Percentiles rank a stretch among this genome's conserved stretches.
Conservation (phyloP, 2,888 invertebrate genomes). For the Torymus auratus region DNA sequence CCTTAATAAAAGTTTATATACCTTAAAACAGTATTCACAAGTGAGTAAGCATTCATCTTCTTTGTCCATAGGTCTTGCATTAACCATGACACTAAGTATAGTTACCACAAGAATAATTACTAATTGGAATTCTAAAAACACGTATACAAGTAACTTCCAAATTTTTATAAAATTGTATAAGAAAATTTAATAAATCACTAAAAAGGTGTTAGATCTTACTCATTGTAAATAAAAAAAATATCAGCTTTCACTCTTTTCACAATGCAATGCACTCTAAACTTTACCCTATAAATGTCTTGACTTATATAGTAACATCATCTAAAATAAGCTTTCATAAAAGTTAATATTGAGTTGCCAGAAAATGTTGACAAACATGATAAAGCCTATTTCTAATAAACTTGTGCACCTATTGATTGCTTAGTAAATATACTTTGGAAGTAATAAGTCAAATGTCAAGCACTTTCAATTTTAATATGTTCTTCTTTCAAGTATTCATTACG, state of each 20-base stretch:
- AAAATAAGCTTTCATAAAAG: conserved; percentile 30
- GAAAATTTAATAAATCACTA: background rate
- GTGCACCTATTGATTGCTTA: background rate
- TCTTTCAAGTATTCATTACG: too few relatives aligned
- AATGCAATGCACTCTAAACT: background rate
- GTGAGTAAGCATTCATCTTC: conserved; percentile 38
- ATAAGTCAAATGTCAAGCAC: conserved; percentile 3
- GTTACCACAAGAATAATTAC: conserved; percentile 6
- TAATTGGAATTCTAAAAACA: conserved; percentile 22
- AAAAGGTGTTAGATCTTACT: conserved; percentile 30
- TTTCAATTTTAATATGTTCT: background rate
- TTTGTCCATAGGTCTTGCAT: conserved; percentile 27
- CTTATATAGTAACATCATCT: conserved; percentile 30
- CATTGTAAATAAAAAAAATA: conserved; percentile 19
- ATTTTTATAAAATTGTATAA: background rate
- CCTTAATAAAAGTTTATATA: conserved; percentile 48
- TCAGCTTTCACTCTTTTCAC: background rate
- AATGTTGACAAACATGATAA: conserved; percentile 22
- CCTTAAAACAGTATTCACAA: conserved; percentile 38
- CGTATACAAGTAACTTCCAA: background rate
- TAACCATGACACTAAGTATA: conserved; percentile 8
- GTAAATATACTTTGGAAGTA: conserved; percentile 15
- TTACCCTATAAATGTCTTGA: conserved; percentile 26
- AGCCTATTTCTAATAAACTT: background rate
- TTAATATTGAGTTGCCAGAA: conserved; percentile 26